These are phyloP conservation scores for Wiebesia pumilae DNA, from an alignment of 1,140 invertebrate genomes.

Conservation along the genomic window DNA sequence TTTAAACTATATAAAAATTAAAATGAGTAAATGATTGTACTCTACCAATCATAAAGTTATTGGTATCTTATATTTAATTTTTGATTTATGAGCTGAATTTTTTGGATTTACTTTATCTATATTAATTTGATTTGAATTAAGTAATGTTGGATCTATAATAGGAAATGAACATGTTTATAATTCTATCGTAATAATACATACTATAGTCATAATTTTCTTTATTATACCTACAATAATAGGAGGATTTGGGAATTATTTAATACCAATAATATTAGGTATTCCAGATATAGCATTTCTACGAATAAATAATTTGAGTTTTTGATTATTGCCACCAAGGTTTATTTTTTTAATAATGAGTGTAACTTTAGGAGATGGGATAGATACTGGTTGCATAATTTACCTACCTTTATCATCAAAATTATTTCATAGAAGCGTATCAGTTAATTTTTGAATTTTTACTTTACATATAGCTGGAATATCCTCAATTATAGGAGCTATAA, in stretches of 20 bases:
- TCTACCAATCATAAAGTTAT: too few species aligned
- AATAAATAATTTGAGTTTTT: conserved; percentile 88
- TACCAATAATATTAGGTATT: conserved; percentile 82
- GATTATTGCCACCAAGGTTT: conserved; percentile 80
- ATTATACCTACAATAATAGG: too few species aligned
- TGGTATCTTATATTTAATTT: too few species aligned
- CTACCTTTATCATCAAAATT: conserved; percentile 79
- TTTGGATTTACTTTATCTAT: too few species aligned
- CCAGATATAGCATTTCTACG: conserved; percentile 86
- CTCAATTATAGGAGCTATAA: conserved; percentile 81
- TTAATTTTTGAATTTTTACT: conserved; percentile 82
- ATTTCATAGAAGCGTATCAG: conserved; percentile 77
- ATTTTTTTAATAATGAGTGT: conserved; percentile 77
- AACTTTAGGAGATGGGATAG: conserved; percentile 78
- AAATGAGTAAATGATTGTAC: too few species aligned
- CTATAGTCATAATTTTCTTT: too few species aligned
- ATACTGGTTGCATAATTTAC: conserved; percentile 82
- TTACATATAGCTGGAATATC: conserved; percentile 81
- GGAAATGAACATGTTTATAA: too few species aligned
- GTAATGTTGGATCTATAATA: too few species aligned
- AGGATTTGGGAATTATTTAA: conserved; percentile 86
- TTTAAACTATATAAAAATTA: too few species aligned
- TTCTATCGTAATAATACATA: conserved; percentile 87
- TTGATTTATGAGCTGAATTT: too few species aligned
- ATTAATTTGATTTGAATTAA: too few species aligned